A percentile compares a stretch with the other conserved stretches of the same genome.
Evolutionary conservation across 2,797 vertebrate genomes (phyloP).

Genomic region (Prionace glauca): DNA sequence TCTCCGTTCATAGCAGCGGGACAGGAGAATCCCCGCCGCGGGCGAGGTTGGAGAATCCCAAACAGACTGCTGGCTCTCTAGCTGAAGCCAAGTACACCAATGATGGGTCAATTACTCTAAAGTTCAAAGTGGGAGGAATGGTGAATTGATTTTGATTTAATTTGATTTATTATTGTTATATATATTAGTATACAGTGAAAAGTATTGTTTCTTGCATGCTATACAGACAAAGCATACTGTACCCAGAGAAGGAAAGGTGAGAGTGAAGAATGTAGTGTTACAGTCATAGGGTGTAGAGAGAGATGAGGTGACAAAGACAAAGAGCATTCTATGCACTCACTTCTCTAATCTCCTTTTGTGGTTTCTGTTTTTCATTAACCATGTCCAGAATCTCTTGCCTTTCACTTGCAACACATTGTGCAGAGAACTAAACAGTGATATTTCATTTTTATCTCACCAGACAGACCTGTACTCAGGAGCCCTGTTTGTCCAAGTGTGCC

Average conservation of each 20-base stretch:
- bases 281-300: not conserved
- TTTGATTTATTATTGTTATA: no score
- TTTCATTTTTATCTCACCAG: constrained; percentile 49
- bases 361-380: no score
- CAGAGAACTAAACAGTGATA: not conserved
- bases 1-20: no score
- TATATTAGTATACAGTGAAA: not conserved
- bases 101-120: not conserved
- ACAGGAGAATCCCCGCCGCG: no score
- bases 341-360: not conserved
- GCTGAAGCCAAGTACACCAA: not conserved
- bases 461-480: constrained; percentile 83
- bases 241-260: no score
- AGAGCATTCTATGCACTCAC: not conserved
- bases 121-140: not conserved
- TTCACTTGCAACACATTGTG: not conserved
- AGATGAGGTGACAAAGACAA: not conserved
- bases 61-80: not conserved
- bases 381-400: not conserved
- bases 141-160: not conserved
- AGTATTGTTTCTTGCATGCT: not conserved
- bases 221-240: no score
- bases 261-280: no score
- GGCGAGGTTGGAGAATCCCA: no score
- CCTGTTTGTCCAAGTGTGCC: constrained; percentile 81